Evolutionary conservation across 1,140 invertebrate genomes (phyloP).

Genomic region (Tigriopus japonicus): DNA sequence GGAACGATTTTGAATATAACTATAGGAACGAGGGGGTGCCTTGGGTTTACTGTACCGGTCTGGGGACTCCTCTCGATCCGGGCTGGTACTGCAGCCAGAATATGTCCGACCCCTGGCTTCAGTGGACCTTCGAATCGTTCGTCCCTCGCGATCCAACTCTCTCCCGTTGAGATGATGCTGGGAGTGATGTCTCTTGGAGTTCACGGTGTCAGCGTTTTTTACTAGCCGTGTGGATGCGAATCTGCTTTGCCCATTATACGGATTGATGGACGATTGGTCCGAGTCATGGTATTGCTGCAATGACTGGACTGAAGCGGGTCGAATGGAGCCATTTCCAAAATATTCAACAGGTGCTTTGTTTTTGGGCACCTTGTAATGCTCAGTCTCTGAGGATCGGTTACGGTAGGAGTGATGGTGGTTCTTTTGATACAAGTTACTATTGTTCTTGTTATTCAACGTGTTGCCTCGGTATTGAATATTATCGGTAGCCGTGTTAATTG

Average conservation of each 20-base stretch:
- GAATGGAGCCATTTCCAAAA: too few relatives aligned
- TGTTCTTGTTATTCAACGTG: background rate
- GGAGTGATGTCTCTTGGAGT: too few relatives aligned
- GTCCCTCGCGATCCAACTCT: background rate
- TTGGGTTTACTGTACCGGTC: background rate
- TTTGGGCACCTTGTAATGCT: constrained; percentile 14
- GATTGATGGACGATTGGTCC: too few relatives aligned
- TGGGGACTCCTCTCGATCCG: constrained; percentile 1
- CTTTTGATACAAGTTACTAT: background rate
- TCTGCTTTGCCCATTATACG: too few relatives aligned
- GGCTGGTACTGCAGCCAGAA: constrained; percentile 10
- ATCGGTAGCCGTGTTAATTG: constrained; percentile 12
- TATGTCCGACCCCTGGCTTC: background rate
- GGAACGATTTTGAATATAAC: constrained; percentile 6
- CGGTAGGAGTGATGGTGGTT: background rate
- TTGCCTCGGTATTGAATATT: constrained; percentile 10
- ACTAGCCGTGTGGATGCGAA: constrained; percentile 9
- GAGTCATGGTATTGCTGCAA: too few relatives aligned
- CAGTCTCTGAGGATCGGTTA: background rate
- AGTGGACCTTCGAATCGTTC: background rate
- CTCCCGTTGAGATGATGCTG: background rate
- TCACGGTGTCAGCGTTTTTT: background rate
- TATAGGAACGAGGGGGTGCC: background rate
- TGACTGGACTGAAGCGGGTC: too few relatives aligned
- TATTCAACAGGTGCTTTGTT: background rate